These are phyloP conservation scores for Fringilla coelebs DNA, from an alignment of 2,797 vertebrate genomes.

Conservation along the genomic window DNA sequence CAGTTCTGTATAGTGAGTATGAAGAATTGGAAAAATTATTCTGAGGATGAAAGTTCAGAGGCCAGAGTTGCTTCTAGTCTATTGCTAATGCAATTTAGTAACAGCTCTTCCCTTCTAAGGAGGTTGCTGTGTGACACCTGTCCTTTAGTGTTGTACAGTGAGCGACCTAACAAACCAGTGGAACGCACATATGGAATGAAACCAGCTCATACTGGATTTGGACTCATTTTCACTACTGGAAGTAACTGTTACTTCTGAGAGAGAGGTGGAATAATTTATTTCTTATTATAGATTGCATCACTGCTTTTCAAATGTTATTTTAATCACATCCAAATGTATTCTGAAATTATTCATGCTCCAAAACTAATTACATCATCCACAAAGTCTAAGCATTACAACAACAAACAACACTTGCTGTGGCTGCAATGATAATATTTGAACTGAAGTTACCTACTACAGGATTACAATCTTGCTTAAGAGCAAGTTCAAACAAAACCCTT, in stretches of 20 bases:
- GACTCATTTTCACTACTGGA: neutral
- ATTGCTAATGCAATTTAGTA: neutral
- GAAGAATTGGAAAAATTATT: neutral
- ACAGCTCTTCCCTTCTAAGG: neutral
- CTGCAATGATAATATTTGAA: neutral
- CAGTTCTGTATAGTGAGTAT: neutral
- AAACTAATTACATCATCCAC: neutral
- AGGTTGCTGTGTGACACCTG: neutral
- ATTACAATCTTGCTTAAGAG: neutral
- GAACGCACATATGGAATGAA: rapidly evolving
- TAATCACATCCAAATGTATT: neutral
- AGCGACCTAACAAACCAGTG: neutral
- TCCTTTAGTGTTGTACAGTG: neutral
- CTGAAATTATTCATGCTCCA: neutral
- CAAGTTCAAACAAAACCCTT: neutral
- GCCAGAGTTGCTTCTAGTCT: neutral
- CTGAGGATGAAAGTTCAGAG: neutral
- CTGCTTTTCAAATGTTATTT: neutral
- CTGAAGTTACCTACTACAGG: neutral
- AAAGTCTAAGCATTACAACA: neutral
- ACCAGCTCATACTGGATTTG: neutral
- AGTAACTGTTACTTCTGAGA: neutral
- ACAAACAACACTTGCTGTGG: neutral
- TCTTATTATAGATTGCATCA: neutral
- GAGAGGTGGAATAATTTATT: neutral